Percentiles rank a stretch among this genome's conserved stretches.
phyloP scores from a whole-genome alignment of 1,140 invertebrate genomes.

The Delia radicum region DNA sequence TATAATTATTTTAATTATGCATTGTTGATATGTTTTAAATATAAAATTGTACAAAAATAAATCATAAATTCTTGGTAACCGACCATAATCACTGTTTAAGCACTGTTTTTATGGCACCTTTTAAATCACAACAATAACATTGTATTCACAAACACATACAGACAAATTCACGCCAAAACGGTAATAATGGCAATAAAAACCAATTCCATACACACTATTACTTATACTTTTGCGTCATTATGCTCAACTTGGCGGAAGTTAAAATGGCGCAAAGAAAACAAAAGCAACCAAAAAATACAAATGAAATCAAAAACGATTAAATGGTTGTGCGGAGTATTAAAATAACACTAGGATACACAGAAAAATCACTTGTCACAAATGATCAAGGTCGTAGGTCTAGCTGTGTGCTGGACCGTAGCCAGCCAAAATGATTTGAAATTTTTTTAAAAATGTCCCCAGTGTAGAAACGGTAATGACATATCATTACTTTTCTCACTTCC shows the following conservation, averaged over 20 bases:
- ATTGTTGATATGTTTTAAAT: too few species aligned
- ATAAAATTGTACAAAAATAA: not conserved
- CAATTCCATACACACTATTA: not conserved
- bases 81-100: not conserved
- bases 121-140: not conserved
- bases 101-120: not conserved
- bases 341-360: too few species aligned
- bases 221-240: not conserved
- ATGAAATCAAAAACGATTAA: not conserved
- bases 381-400: too few species aligned
- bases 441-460: too few species aligned
- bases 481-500: too few species aligned
- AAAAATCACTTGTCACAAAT: too few species aligned
- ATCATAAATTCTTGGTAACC: not conserved
- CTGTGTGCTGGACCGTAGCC: too few species aligned
- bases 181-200: too few species aligned
- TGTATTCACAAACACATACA: not conserved
- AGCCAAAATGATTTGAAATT: too few species aligned
- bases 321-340: not conserved
- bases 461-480: too few species aligned
- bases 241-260: not conserved
- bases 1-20: too few species aligned
- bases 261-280: slow-evolving; percentile 3
- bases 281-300: not conserved
- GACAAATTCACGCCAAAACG: not conserved